Evolutionary conservation across 1,140 invertebrate genomes (phyloP).

Genomic region (Mactra quadrangularis): DNA sequence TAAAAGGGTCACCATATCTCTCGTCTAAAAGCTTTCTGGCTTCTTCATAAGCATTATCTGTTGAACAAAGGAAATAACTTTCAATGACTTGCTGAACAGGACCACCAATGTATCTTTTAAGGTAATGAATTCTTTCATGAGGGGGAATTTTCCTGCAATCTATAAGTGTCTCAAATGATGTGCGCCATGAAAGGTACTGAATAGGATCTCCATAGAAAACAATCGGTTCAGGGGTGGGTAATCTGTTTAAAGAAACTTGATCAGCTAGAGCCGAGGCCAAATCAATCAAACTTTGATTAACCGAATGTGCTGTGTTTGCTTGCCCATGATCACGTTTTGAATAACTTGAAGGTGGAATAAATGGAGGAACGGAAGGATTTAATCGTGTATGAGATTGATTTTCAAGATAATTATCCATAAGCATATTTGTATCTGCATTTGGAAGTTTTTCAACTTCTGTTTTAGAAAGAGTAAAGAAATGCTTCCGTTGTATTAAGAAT

Average conservation of each 20-base stretch:
- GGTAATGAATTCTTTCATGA: slow-evolving; percentile 54
- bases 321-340: not conserved
- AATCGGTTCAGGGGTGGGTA: slow-evolving; percentile 64
- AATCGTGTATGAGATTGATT: not conserved
- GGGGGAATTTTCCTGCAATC: slow-evolving; percentile 88
- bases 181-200: slow-evolving; percentile 57
- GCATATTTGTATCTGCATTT: too few relatives aligned
- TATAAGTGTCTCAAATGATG: slow-evolving; percentile 92
- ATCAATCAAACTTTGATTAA: not conserved
- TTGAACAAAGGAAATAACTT: slow-evolving; percentile 56
- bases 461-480: too few relatives aligned
- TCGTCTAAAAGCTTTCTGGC: slow-evolving; percentile 54
- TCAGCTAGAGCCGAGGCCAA: slow-evolving; percentile 54
- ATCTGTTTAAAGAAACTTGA: slow-evolving; percentile 37
- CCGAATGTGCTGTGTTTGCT: not conserved
- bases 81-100: slow-evolving; percentile 46
- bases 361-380: not conserved
- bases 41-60: slow-evolving; percentile 58
- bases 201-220: slow-evolving; percentile 66
- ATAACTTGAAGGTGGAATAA: not conserved
- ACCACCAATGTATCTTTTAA: slow-evolving; percentile 63
- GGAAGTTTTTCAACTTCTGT: too few relatives aligned
- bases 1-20: slow-evolving; percentile 59
- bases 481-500: not conserved
- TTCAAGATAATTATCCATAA: not conserved